Base-by-base conservation (phyloP, 2,888 invertebrate genomes). In the Sacculina carcini region DNA sequence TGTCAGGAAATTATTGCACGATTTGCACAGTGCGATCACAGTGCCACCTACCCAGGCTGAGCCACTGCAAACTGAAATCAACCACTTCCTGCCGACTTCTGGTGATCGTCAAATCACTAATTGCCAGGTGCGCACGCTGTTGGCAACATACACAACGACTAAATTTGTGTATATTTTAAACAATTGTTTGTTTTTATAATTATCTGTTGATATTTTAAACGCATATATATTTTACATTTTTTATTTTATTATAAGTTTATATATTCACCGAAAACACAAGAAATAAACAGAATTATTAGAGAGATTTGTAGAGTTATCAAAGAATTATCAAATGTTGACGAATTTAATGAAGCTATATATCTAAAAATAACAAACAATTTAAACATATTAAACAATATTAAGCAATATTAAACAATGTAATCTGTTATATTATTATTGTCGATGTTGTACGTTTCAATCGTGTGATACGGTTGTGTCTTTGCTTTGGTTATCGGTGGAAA, bases 111-210 rank as follows among this genome's bases (percentile, higher is more conserved):
- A 73, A 60, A 19, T 71, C 70, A 2, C 70, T 71, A 2, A 73
- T 67, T 1, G 71, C 70, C 57, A 73, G 61, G 56, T 70, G 68
- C 2, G 69, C 67, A 58, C 64, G 62, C 65, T 67, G 54, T 34
- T 73, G 24, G 14, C 5, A 29, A 29, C 28, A 48, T 5, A 48
- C 28, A 52, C 31, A 40, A 16, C 21, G 14, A 34, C 14, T 34
- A 34, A 14, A n/a, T 66, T 19, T 75, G 63, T 0, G 78, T 77
- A 60, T 79, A 75, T 62, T 78, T 84, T n/a, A 78, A 63, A 81
- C 87, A 84, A 14, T 83, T 80, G 60, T 89, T 92, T 0, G 92
- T 92, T 40, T 76, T 73, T 62, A 78, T 83, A 86, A 94, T 65
- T n/a, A n/a, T n/a, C n/a, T n/a, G n/a, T n/a, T n/a, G n/a, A n/a